Evolutionary conservation across 2,113 vertebrate species (phyloP).

Genomic region (Xenopus laevis): DNA sequence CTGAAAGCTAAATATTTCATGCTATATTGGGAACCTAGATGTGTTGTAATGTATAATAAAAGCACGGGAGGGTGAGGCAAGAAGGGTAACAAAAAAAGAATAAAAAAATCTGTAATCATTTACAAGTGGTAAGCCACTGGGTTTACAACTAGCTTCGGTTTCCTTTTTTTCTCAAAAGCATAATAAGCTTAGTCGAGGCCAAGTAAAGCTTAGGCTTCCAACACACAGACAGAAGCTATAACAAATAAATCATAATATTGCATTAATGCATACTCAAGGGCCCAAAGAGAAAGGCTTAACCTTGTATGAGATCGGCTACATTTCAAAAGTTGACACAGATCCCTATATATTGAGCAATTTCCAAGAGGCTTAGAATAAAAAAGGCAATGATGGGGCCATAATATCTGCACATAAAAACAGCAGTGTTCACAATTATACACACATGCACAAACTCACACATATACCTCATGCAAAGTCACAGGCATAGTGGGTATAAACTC

Average conservation of each 20-base stretch:
- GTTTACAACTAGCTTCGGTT: constrained; percentile 35
- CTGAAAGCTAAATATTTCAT: too few relatives aligned
- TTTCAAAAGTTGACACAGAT: constrained; percentile 38
- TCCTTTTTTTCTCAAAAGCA: constrained; percentile 25
- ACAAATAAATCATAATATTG: constrained; percentile 42
- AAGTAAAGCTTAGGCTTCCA: constrained; percentile 36
- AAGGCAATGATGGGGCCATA: not conserved
- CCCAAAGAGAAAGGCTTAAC: constrained; percentile 23
- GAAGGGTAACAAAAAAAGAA: constrained; percentile 27
- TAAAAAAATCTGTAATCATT: constrained; percentile 38
- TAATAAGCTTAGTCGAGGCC: constrained; percentile 42
- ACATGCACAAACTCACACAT: too few relatives aligned
- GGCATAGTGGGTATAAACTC: too few relatives aligned
- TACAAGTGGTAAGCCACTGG: constrained; percentile 44
- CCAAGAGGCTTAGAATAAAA: constrained; percentile 8
- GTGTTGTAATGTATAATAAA: constrained; percentile 23
- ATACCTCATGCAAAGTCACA: too few relatives aligned
- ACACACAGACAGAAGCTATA: constrained; percentile 25
- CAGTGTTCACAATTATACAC: too few relatives aligned
- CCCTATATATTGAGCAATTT: constrained; percentile 27
- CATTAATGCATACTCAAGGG: constrained; percentile 31
- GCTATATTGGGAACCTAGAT: constrained; percentile 15
- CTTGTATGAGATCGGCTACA: constrained; percentile 36
- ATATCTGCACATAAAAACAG: too few relatives aligned
- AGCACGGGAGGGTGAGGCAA: constrained; percentile 31